phyloP scores from a whole-genome alignment of 2,888 invertebrate genomes.

The Sphaerophoria taeniata region DNA sequence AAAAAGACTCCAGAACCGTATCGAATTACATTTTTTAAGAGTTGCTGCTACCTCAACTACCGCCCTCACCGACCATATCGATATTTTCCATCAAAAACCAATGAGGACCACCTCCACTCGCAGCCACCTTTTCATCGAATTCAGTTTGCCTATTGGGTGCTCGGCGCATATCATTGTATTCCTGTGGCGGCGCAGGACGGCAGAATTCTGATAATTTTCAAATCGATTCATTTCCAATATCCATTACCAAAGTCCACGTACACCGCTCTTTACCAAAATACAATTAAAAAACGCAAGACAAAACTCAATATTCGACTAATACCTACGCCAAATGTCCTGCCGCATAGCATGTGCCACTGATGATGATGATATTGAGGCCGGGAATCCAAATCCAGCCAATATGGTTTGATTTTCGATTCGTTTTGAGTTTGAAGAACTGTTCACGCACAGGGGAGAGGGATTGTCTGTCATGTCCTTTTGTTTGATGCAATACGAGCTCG shows the following conservation, averaged over 20 bases:
- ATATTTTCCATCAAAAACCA: conserved; percentile 34
- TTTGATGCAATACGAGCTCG: conserved; percentile 28
- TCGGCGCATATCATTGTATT: conserved; percentile 41
- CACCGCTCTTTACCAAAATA: neutral
- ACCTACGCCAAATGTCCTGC: conserved; percentile 66
- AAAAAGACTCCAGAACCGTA: conserved; percentile 56
- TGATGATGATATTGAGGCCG: conserved; percentile 13
- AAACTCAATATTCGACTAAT: conserved; percentile 71
- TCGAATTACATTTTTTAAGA: conserved; percentile 65
- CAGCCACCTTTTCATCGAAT: conserved; percentile 37
- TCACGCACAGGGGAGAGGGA: neutral
- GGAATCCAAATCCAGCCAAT: conserved; percentile 51
- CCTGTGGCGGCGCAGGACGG: neutral
- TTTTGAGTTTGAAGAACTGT: neutral
- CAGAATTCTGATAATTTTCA: conserved; percentile 43
- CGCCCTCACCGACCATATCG: conserved; percentile 34
- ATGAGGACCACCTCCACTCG: conserved; percentile 28
- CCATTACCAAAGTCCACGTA: conserved; percentile 53
- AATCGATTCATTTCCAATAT: conserved; percentile 71
- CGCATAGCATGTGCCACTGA: conserved; percentile 69
- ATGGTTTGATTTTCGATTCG: conserved; percentile 66
- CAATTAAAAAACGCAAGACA: conserved; percentile 43
- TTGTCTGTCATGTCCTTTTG: conserved; percentile 41
- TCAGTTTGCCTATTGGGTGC: conserved; percentile 46
- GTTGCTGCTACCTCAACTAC: conserved; percentile 5